Evolutionary conservation across 2,113 vertebrate genomes (phyloP), one percentile per base, ranked within the genome.

Genomic region (Myrmophylax atrothorax): DNA sequence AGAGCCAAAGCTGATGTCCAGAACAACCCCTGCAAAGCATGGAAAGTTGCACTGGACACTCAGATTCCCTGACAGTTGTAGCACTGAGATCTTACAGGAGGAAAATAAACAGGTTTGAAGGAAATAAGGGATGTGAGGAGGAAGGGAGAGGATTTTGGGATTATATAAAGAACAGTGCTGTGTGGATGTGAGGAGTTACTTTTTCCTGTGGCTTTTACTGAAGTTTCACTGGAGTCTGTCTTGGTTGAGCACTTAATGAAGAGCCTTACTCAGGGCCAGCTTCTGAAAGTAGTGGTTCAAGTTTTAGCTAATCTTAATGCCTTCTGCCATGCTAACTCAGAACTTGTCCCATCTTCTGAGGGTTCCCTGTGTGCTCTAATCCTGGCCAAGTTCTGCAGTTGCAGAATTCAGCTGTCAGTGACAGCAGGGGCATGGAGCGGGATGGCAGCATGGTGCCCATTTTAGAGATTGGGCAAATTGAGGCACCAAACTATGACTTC

Each of bases 341-440:
- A 28, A 5, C n/a, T 37, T 76, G 18, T 55, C 35, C 50, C 40
- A 14, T 10, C 6, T 25, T 10, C 28, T 28, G 56, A 17, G 33
- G 29, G 19, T n/a, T 88, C 53, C 14, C 60, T 13, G 44, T 5
- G 73, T 53, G 58, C 33, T 62, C 50, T 44, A 38, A 6, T 26
- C 42, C 42, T 46, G 50, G 10, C 38, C n/a, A 15, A 7, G n/a
- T 37, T 62, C 83, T 31, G 47, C 22, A 9, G 8, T 3, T 52
- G n/a, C 67, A 56, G 15, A 18, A 49, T 87, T 73, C 19, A 44
- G 2, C 40, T 14, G 22, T 17, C 26, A 15, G 35, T 25, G 72
- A 8, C 12, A 28, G 23, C 33, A 7, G 20, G 2, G 0, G 42
- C 35, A 7, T 1, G 1, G 20, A 11, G 37, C 6, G n/a, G 33